phyloP scores from a whole-genome alignment of 1,140 invertebrate genomes.

The Listronotus bonariensis region DNA sequence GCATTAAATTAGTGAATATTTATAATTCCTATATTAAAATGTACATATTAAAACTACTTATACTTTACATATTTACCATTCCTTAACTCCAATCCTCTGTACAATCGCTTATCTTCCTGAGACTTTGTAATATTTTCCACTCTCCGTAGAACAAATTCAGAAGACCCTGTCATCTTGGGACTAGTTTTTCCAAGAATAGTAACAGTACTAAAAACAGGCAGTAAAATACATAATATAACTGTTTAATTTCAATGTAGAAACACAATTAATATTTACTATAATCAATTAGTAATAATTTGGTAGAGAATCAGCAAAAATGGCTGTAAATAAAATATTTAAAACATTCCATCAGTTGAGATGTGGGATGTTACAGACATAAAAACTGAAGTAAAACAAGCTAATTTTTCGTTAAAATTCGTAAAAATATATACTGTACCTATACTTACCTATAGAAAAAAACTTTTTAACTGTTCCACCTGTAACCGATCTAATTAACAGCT shows the following conservation, averaged over 20 bases:
- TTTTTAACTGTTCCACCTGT: background rate
- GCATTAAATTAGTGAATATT: too few species aligned
- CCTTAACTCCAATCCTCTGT: conserved; percentile 79
- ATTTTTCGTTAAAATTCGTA: too few species aligned
- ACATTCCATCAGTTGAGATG: background rate
- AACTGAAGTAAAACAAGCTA: too few species aligned
- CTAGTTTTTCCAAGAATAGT: conserved; percentile 25
- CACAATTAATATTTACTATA: too few species aligned
- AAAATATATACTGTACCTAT: background rate
- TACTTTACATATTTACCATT: conserved; percentile 65
- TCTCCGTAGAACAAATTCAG: conserved; percentile 35
- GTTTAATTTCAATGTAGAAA: too few species aligned
- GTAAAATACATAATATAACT: too few species aligned
- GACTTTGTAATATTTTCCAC: conserved; percentile 76
- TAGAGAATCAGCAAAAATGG: too few species aligned
- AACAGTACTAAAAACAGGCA: conserved; percentile 26
- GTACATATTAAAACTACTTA: background rate
- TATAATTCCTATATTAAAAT: too few species aligned
- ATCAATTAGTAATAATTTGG: too few species aligned
- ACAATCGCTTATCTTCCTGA: conserved; percentile 75
- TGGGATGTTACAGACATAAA: background rate
- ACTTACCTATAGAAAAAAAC: conserved; percentile 26
- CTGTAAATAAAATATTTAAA: too few species aligned
- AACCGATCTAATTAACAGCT: background rate
- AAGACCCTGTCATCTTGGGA: conserved; percentile 30